phyloP scores from a whole-genome alignment of 2,888 invertebrate species.

The Volucella zonaria region DNA sequence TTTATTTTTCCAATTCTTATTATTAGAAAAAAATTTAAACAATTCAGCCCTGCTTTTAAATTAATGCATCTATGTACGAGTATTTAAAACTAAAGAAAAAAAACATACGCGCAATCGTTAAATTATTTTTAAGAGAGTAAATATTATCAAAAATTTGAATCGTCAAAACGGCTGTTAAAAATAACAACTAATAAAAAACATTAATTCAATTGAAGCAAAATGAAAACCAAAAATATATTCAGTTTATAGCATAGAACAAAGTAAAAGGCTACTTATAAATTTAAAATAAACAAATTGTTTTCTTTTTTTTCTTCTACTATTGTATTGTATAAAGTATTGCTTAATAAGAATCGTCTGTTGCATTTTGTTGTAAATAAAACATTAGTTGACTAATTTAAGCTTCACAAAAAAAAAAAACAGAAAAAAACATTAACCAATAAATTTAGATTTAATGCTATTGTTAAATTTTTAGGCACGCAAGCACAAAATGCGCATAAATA shows the following conservation, averaged over 20 bases:
- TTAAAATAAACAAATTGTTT: constrained; percentile 23
- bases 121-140: constrained; percentile 50
- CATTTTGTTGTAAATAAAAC: constrained; percentile 64
- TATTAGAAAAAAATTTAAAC: not conserved
- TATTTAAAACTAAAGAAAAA: constrained; percentile 11
- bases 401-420: not conserved
- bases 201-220: constrained; percentile 89
- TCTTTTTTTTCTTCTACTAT: constrained; percentile 10
- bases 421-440: constrained; percentile 12
- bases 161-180: constrained; percentile 82
- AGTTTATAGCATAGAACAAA: constrained; percentile 38
- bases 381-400: constrained; percentile 45
- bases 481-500: constrained; percentile 46
- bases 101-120: constrained; percentile 23
- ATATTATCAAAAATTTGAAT: constrained; percentile 66
- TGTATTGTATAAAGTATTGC: constrained; percentile 62
- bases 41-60: constrained; percentile 32
- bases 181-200: constrained; percentile 82
- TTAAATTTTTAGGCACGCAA: constrained; percentile 69
- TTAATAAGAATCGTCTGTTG: constrained; percentile 61
- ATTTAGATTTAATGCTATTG: constrained; percentile 64
- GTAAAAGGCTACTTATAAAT: not conserved
- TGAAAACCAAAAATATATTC: constrained; percentile 89
- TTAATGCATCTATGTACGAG: not conserved
- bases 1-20: not conserved